Evolutionary conservation across 2,888 invertebrate genomes (phyloP).

Genomic region (Xylota segnis): DNA sequence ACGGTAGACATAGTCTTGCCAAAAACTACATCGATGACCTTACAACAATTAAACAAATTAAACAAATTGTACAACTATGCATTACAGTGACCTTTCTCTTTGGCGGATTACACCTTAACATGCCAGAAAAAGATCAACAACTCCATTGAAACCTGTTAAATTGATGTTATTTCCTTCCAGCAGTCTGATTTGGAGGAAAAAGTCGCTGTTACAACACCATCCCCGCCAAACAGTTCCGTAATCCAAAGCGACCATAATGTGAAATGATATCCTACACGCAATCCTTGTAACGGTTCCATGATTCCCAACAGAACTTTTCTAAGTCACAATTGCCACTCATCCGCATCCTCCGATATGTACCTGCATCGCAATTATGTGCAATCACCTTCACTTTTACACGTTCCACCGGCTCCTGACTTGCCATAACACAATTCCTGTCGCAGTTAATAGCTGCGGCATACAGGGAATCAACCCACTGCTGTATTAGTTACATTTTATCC

Average conservation of each 20-base stretch:
- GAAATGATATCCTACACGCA: conserved; percentile 56
- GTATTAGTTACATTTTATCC: conserved; percentile 42
- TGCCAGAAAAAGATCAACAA: background rate
- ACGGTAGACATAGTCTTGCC: no score
- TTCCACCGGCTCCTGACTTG: conserved; percentile 30
- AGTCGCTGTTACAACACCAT: background rate
- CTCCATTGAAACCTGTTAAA: background rate
- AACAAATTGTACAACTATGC: no score
- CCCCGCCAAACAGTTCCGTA: conserved; percentile 44
- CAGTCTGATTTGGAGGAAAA: background rate
- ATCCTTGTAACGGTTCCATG: conserved; percentile 50
- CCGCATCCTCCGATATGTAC: conserved; percentile 38
- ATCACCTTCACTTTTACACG: conserved; percentile 65
- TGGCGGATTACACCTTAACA: background rate
- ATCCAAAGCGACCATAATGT: conserved; percentile 41
- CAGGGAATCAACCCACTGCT: conserved; percentile 14
- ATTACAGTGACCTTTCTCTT: no score
- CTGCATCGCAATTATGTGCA: conserved; percentile 53
- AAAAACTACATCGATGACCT: no score
- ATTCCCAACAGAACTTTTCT: conserved; percentile 20
- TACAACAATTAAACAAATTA: no score
- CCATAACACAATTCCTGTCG: conserved; percentile 38
- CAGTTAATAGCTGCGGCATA: conserved; percentile 14
- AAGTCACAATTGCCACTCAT: conserved; percentile 40
- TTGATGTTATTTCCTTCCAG: conserved; percentile 3